Evolutionary conservation across 2,888 invertebrate genomes (phyloP).

Genomic region (Oasisia sp.): DNA sequence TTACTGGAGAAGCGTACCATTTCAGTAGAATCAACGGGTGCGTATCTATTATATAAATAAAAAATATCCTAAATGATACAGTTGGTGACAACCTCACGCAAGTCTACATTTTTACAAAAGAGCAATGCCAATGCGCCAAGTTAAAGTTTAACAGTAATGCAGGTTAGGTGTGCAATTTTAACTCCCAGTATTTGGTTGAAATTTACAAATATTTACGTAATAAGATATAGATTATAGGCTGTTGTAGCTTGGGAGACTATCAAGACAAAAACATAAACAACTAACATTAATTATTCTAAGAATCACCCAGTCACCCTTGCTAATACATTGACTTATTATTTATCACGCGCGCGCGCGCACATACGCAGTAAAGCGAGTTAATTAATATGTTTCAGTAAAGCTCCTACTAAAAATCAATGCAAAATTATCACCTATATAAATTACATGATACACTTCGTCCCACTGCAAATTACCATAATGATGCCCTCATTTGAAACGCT

Average conservation of each 20-base stretch:
- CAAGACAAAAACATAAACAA: not conserved
- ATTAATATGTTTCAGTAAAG: not conserved
- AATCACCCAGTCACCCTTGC: not conserved
- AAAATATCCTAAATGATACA: too few relatives aligned
- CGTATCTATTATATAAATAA: too few relatives aligned
- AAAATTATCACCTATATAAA: too few relatives aligned
- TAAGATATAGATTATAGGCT: not conserved
- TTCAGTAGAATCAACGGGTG: too few relatives aligned
- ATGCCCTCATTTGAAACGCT: not conserved
- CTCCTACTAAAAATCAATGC: not conserved
- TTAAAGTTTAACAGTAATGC: not conserved
- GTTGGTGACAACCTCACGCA: too few relatives aligned
- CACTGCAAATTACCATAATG: not conserved
- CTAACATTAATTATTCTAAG: not conserved
- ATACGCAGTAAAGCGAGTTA: not conserved
- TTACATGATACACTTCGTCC: not conserved
- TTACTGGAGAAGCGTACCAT: too few relatives aligned
- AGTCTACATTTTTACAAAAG: too few relatives aligned
- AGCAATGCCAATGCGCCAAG: not conserved
- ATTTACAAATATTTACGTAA: not conserved
- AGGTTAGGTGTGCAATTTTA: not conserved
- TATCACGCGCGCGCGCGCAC: not conserved
- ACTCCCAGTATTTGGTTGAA: not conserved
- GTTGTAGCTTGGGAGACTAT: not conserved
- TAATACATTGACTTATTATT: not conserved